phyloP scores from a whole-genome alignment of 92 coral and sea anemone species.

The Bergia sp. region DNA sequence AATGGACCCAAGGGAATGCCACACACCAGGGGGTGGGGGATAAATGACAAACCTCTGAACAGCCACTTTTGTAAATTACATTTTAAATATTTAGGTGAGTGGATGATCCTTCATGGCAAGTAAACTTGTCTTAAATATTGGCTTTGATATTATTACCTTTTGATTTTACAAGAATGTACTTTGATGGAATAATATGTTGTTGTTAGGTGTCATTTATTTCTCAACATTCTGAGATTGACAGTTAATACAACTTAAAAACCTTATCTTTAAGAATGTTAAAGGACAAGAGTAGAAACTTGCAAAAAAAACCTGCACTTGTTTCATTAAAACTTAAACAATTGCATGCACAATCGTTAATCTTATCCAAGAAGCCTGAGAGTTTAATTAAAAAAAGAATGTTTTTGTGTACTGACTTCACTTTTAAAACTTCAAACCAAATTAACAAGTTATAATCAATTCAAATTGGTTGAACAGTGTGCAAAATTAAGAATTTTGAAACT shows the following conservation, averaged over 20 bases:
- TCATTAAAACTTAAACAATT: no score
- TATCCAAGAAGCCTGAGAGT: not conserved
- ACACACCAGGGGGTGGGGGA: not conserved
- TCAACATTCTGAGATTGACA: no score
- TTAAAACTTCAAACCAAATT: no score
- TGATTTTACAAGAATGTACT: not conserved
- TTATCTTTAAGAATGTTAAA: no score
- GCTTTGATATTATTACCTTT: not conserved
- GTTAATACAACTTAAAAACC: no score
- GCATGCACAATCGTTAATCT: no score
- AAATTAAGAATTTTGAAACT: no score
- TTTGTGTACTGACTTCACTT: not conserved
- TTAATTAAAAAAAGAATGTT: no score
- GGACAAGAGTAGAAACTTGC: no score
- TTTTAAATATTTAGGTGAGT: not conserved
- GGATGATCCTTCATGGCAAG: not conserved
- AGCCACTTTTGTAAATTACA: not conserved
- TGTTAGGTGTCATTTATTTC: not conserved
- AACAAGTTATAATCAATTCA: not conserved
- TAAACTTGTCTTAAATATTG: not conserved
- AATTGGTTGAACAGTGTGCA: not conserved
- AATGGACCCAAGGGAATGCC: not conserved
- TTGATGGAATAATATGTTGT: not conserved
- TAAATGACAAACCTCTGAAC: not conserved
- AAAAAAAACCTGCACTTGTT: no score